Evolutionary conservation across 2,113 vertebrate species (phyloP).

Genomic region (Pelusios castaneus): DNA sequence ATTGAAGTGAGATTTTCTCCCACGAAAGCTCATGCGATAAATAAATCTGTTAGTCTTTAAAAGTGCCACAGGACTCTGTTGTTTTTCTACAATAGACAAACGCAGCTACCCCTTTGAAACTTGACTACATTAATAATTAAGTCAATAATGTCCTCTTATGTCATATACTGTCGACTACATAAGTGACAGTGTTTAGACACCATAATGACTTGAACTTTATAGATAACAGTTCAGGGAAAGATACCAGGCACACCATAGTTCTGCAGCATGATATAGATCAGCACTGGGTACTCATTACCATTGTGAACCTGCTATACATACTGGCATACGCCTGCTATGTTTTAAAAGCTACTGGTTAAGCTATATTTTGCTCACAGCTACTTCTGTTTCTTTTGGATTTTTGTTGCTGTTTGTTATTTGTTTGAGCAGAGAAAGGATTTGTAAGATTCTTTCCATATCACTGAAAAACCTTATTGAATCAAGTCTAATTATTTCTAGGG

Average conservation of each 20-base stretch:
- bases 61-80: too few relatives aligned
- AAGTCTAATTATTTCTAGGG: neutral
- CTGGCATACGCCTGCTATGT: neutral
- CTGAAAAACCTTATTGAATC: neutral
- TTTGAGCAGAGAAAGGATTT: neutral
- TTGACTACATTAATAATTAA: neutral
- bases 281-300: accelerated
- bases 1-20: too few relatives aligned
- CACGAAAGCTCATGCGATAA: too few relatives aligned
- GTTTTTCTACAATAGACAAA: too few relatives aligned
- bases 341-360: neutral
- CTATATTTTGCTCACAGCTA: neutral
- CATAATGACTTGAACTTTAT: neutral
- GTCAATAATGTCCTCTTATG: neutral
- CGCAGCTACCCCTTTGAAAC: too few relatives aligned
- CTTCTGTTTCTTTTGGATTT: neutral
- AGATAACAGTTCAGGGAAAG: neutral
- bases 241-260: neutral
- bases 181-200: neutral
- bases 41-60: too few relatives aligned
- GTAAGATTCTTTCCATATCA: neutral
- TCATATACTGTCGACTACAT: neutral
- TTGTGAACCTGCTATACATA: neutral
- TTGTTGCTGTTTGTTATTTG: neutral
- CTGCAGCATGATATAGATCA: neutral